phyloP scores from a whole-genome alignment of 2,113 vertebrate species.

The Maccullochella peelii region DNA sequence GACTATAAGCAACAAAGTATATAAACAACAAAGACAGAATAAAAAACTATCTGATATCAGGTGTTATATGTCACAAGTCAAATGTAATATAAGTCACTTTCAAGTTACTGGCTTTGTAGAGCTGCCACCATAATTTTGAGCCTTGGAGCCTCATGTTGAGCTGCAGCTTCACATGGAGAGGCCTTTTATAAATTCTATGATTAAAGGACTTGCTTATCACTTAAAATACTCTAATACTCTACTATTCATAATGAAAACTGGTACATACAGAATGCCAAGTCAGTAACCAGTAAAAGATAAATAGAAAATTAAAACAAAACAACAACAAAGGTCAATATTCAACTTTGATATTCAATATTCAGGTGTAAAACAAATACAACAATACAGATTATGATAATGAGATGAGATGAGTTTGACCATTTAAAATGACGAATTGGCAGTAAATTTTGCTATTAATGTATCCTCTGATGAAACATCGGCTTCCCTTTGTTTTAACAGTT shows the following conservation, averaged over 20 bases:
- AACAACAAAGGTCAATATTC: neutral
- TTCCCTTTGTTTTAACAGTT: constrained; percentile 7
- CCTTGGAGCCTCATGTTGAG: neutral
- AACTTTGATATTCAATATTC: too few species aligned
- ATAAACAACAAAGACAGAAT: neutral
- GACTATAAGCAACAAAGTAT: neutral
- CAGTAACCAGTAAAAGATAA: neutral
- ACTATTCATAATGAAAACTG: too few species aligned
- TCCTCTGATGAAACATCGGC: neutral
- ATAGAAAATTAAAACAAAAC: neutral
- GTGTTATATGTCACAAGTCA: neutral
- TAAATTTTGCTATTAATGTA: neutral
- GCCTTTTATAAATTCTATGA: neutral
- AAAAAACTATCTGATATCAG: neutral
- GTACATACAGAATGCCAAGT: neutral
- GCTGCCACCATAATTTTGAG: neutral
- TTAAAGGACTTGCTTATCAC: neutral
- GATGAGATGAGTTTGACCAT: neutral
- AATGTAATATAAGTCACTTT: neutral
- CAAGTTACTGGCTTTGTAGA: neutral
- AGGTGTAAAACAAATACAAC: neutral
- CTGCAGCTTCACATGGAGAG: neutral
- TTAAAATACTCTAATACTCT: neutral
- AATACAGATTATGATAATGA: neutral
- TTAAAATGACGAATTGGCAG: neutral